phyloP scores from a whole-genome alignment of 1,140 invertebrate genomes.

The Drosophila ananassae region DNA sequence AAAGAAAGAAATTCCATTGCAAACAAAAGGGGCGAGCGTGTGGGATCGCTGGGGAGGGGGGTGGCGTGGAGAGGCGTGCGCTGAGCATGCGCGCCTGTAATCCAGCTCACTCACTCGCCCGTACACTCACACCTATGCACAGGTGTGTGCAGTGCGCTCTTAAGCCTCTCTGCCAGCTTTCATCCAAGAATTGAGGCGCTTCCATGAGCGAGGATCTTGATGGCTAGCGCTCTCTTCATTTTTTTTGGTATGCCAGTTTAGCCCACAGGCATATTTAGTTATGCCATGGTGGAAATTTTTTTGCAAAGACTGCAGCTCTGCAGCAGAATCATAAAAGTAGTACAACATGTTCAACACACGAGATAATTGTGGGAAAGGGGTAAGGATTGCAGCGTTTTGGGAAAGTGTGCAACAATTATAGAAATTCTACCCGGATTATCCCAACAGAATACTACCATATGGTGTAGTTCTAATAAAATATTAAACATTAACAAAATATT shows the following conservation, averaged over 20 bases:
- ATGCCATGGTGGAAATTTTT: conserved; percentile 59
- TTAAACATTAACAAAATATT: no score
- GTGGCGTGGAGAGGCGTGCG: conserved; percentile 36
- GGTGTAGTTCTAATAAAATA: no score
- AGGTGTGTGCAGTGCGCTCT: conserved; percentile 28
- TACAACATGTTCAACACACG: conserved; percentile 53
- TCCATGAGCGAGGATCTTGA: conserved; percentile 8
- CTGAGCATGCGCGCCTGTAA: conserved; percentile 66
- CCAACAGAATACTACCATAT: not conserved
- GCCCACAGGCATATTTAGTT: conserved; percentile 62
- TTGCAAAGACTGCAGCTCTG: conserved; percentile 18
- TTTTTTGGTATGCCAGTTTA: conserved; percentile 47
- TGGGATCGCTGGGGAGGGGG: conserved; percentile 20
- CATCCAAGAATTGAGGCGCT: not conserved
- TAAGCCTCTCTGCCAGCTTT: conserved; percentile 14
- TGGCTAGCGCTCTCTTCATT: not conserved
- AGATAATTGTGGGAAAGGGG: conserved; percentile 1
- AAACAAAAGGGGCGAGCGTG: conserved; percentile 68
- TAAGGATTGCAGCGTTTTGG: not conserved
- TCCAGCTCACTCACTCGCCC: conserved; percentile 33
- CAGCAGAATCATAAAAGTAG: conserved; percentile 49
- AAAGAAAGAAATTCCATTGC: conserved; percentile 81
- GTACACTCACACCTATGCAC: not conserved
- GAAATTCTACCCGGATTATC: not conserved
- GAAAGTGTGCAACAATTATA: conserved; percentile 6